Base-by-base conservation (phyloP, 64 coral and sea anemone species). In the Trachythela sp. region DNA sequence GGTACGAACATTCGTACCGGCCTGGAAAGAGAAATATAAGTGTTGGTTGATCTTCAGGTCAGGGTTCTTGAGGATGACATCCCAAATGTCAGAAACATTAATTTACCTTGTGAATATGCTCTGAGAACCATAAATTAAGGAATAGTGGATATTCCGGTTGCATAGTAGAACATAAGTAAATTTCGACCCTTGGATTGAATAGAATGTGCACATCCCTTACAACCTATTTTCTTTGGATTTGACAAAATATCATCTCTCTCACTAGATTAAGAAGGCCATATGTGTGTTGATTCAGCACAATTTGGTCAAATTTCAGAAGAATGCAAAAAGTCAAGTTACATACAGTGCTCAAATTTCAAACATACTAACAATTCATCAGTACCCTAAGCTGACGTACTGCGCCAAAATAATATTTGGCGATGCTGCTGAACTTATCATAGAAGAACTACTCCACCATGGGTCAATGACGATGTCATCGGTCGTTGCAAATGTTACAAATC, bases 211-310 rank as follows among this genome's bases (percentile, higher is more conserved):
- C 48, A 9, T 49, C 48, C 49, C 49, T 52, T 2, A 52, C 22
- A 15, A 20, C 13, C 49, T 0, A 52, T 52, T 15, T 52, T 52
- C 22, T 52, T 11, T 52, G 49, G 49, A 52, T 20, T 52, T 52
- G 49, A 52, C 49, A 15, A 20, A 39, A 29, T 27, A 80, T 35
- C 70, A 89, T 85, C 24, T 88, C 20, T 58, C 86, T 22, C 48
- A 59, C 52, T 33, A 94, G 93, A 86, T 94, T 30, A 93, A 94
- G 48, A 92, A 91, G 72, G 88, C 90, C 0, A 41, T 97, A 8
- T 94, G 93, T 76, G 92, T 88, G 6, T 88, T 97, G 9, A 91
- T 97, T 76, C 95, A 97, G 39, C 95, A 97, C 83, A 88, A 97
- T 49, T 89, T 97, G n/a, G 95, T 92, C 13, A 92, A 36, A 22